Evolutionary conservation across 53 echinoderm and acorn worm genomes (phyloP).

Genomic region (Temnopleurus reevesii): DNA sequence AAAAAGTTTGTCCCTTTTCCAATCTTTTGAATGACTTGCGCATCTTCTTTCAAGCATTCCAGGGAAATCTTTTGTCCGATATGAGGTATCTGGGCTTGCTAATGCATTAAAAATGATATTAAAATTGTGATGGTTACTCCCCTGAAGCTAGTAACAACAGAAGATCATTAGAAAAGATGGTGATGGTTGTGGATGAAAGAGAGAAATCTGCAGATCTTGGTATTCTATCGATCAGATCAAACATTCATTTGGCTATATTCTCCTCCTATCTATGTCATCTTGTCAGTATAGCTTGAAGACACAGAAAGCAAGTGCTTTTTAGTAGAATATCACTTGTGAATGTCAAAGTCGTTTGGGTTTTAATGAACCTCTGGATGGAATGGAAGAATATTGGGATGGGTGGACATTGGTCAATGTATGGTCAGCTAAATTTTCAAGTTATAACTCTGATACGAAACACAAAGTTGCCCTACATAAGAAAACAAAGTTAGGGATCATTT

Average conservation of each 20-base stretch:
- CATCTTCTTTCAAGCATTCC: neutral
- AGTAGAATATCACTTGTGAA: neutral
- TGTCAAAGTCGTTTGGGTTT: neutral
- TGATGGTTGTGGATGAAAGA: neutral
- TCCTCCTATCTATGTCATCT: neutral
- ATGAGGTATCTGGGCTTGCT: neutral
- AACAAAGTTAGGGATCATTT: too few species aligned
- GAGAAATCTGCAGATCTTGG: neutral
- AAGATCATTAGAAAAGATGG: neutral
- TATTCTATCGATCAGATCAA: conserved; percentile 12
- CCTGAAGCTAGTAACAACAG: conserved; percentile 5
- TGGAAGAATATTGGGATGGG: neutral
- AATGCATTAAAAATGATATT: conserved; percentile 8
- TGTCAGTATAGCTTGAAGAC: neutral
- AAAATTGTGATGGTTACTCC: neutral
- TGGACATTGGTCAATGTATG: neutral
- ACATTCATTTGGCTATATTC: neutral
- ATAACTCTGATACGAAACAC: too few species aligned
- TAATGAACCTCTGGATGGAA: neutral
- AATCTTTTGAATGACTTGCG: neutral
- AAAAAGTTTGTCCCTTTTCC: neutral
- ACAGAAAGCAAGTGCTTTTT: neutral
- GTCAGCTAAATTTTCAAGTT: neutral
- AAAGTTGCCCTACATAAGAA: too few species aligned
- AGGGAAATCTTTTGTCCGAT: neutral